Evolutionary conservation across 1,140 invertebrate species (phyloP), one percentile per base, ranked within the genome.

Genomic region (Elysia chlorotica): DNA sequence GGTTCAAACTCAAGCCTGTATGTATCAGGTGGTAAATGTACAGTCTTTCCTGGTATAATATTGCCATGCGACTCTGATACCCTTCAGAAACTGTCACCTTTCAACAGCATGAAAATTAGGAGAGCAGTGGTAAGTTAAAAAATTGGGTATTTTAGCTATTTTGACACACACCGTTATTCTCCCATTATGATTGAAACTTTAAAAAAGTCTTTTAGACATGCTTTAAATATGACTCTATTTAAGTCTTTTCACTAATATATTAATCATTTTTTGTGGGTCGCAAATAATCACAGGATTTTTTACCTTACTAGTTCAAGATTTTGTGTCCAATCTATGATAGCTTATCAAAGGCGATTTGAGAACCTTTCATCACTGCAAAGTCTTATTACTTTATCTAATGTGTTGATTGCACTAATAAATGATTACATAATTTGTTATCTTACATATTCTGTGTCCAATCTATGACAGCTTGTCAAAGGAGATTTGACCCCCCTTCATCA

Each of bases 401-500:
- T 31, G 17, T 10, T 63, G 17, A 14, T 14, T 63, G 6, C 10
- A n/a, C n/a, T 10, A 10, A 48, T 48, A n/a, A 48, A 48, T 48
- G 41, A 48, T 48, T 48, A 48, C 41, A 10, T 48, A n/a, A 10
- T 48, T 10, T 48, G 10, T 48, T 48, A 14, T 59, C 25, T 21
- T 6, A 59, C 17, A 21, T 17, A 10, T 10, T 59, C 14, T 21
- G 56, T 17, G 25, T 21, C 56, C 6, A 21, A 59, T 63, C 33
- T 57, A 10, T 67, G 2, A 53, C 67, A 69, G 67, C 25, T 69
- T 2, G n/a, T 69, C 4, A 69, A 69, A 37, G 53, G 14, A 30
- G 67, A 69, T 38, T 35, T 69, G 19, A 69, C 67, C 17, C 33
- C 33, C 28, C 37, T 5, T 30, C 54, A 57, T 23, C 67, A 69